Evolutionary conservation across 1,140 invertebrate species (phyloP).

Genomic region (Pogonomyrmex californicus): DNA sequence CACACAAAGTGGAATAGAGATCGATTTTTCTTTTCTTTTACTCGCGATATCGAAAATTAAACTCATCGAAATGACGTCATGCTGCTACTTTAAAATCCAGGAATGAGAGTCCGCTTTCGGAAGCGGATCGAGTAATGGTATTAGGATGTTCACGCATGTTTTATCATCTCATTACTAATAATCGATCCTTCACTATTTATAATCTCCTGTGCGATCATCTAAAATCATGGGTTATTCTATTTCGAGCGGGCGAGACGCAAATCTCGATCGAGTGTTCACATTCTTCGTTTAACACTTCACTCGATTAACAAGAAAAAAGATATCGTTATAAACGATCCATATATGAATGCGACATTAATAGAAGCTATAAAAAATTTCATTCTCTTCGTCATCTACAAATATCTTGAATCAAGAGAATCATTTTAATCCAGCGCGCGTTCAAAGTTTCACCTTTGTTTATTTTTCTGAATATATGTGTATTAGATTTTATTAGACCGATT

Average conservation of each 20-base stretch:
- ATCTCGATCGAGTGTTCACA: background rate
- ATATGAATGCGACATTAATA: background rate
- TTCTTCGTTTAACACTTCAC: background rate
- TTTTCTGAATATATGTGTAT: background rate
- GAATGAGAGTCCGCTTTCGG: background rate
- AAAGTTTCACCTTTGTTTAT: background rate
- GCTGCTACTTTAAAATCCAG: background rate
- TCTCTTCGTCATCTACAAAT: background rate
- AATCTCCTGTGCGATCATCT: background rate
- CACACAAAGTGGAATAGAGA: background rate
- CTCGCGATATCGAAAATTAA: background rate
- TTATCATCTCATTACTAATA: background rate
- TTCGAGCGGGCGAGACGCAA: background rate
- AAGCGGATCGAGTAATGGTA: background rate
- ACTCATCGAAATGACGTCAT: background rate
- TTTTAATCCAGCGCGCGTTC: background rate
- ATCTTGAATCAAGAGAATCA: background rate
- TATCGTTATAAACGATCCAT: background rate
- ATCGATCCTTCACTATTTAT: conserved; percentile 39
- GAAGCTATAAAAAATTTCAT: background rate
- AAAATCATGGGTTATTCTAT: conserved; percentile 10
- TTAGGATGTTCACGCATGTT: background rate
- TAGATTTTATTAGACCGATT: background rate
- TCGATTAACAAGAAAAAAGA: background rate
- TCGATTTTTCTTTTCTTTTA: background rate